Percentiles rank a stretch among this genome's conserved stretches.
Evolutionary conservation across 2,888 invertebrate genomes (phyloP).

Genomic region (Carpatolechia fugitivella): DNA sequence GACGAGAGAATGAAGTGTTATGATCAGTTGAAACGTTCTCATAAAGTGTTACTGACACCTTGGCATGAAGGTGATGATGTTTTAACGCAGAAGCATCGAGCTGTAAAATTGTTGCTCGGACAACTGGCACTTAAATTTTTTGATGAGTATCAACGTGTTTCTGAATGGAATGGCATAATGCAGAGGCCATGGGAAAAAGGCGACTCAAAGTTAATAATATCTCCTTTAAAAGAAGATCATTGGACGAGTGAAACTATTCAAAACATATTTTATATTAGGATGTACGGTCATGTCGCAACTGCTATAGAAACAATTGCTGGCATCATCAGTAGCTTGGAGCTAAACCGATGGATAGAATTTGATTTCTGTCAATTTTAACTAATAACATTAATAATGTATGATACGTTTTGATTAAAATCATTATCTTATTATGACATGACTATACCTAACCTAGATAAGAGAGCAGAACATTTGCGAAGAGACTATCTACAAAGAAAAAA

Average conservation of each 20-base stretch:
- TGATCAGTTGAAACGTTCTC: conserved; percentile 44
- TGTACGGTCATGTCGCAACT: conserved; percentile 46
- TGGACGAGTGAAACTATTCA: conserved; percentile 27
- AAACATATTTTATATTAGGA: conserved; percentile 52
- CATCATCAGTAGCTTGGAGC: conserved; percentile 60
- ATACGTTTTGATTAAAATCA: not conserved
- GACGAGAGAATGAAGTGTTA: conserved; percentile 63
- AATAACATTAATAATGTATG: not conserved
- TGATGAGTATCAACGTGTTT: conserved; percentile 39
- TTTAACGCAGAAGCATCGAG: conserved; percentile 47
- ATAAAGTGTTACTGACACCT: conserved; percentile 52
- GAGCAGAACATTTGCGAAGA: too few relatives aligned
- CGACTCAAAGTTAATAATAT: not conserved
- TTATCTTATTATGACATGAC: too few relatives aligned
- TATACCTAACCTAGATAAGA: too few relatives aligned
- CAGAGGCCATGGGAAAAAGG: not conserved
- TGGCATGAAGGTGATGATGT: conserved; percentile 58
- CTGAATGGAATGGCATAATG: conserved; percentile 21
- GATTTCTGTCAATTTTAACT: conserved; percentile 48
- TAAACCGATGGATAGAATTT: conserved; percentile 65
- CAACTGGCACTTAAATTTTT: conserved; percentile 55
- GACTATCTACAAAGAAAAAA: too few relatives aligned
- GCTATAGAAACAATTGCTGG: conserved; percentile 59
- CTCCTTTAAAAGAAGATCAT: conserved; percentile 15
- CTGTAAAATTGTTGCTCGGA: conserved; percentile 45